Percentiles rank a stretch among this genome's conserved stretches.
phyloP scores from a whole-genome alignment of 2,113 vertebrate species.

The Casuarius casuarius region DNA sequence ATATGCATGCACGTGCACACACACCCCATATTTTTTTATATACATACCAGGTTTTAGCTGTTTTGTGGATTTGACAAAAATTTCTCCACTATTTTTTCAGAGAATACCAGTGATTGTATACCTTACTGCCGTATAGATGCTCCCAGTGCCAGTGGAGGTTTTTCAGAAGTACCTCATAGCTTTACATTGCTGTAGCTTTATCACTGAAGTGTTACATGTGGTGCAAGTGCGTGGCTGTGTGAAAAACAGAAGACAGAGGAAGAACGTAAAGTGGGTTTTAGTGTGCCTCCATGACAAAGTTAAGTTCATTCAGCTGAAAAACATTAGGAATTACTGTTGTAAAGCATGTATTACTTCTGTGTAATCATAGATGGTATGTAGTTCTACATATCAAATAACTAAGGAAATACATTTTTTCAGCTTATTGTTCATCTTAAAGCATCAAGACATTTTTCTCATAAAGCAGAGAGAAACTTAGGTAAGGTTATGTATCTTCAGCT shows the following conservation, averaged over 20 bases:
- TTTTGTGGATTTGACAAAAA: background rate
- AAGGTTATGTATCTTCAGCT: background rate
- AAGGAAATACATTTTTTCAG: background rate
- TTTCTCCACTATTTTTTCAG: background rate
- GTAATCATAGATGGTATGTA: background rate
- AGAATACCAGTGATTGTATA: background rate
- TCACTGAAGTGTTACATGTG: background rate
- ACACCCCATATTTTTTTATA: background rate
- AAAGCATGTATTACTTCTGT: background rate
- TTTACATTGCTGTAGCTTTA: background rate
- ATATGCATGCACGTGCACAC: too few relatives aligned
- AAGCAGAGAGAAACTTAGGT: background rate
- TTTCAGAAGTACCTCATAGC: background rate
- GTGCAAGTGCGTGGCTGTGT: fast-evolving
- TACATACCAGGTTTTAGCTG: background rate
- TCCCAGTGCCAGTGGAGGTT: background rate
- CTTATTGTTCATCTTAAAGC: background rate
- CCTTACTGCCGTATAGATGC: background rate
- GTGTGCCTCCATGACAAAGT: background rate
- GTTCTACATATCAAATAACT: background rate
- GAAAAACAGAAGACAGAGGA: background rate
- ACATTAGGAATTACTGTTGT: background rate
- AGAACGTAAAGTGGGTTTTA: background rate
- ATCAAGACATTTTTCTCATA: background rate
- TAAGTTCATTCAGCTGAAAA: background rate